Conservation (phyloP, 2,113 vertebrate species). For the Agapornis roseicollis region DNA sequence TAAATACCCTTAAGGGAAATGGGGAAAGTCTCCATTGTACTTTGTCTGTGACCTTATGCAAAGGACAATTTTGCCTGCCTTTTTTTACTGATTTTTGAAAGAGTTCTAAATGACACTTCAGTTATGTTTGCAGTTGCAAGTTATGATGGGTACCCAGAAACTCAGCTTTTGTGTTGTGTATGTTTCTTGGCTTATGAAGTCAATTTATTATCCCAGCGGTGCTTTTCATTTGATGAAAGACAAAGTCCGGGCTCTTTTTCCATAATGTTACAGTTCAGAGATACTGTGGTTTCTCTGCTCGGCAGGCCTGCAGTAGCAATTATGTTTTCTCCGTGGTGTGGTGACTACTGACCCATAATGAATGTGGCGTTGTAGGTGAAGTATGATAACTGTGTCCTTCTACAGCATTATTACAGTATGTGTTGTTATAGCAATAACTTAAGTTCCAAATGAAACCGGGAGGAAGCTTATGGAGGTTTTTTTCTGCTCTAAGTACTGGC, state of each 20-base stretch:
- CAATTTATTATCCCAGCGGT: neutral
- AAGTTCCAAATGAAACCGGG: neutral
- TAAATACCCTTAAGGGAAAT: neutral
- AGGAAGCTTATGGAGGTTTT: neutral
- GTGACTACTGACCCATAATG: neutral
- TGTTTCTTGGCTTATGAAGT: neutral
- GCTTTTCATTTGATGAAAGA: neutral
- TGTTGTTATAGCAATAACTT: neutral
- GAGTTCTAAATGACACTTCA: neutral
- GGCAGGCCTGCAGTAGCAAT: conserved; percentile 1
- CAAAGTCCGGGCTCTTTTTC: neutral
- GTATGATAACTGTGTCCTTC: neutral
- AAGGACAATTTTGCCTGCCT: neutral
- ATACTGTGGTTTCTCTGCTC: neutral
- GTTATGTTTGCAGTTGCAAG: neutral
- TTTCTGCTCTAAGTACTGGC: neutral
- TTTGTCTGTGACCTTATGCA: neutral
- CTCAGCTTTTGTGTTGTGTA: neutral
- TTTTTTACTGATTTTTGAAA: neutral
- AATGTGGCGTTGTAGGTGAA: conserved; percentile 1
- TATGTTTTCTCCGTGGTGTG: neutral
- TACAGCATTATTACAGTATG: neutral
- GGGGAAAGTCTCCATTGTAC: accelerated
- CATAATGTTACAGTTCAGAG: neutral
- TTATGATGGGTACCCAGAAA: neutral